These are phyloP conservation scores for Saguinus imperator DNA, from an alignment of 2,113 vertebrate species.

Conservation along the genomic window DNA sequence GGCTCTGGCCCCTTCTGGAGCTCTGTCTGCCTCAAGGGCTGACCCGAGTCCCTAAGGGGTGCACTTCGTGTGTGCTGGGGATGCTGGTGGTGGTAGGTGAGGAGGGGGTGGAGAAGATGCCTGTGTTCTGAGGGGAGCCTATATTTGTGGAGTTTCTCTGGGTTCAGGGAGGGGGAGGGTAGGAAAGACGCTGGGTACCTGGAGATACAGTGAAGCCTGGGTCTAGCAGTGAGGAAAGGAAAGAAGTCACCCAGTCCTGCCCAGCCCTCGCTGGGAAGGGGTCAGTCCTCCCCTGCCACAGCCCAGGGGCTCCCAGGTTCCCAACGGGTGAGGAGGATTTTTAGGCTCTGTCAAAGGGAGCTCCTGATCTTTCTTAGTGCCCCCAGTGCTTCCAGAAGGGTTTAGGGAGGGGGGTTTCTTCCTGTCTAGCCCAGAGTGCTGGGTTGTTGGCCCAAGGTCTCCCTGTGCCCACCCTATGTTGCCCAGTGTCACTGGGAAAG, in stretches of 20 bases:
- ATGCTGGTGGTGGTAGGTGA: background rate
- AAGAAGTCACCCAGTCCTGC: background rate
- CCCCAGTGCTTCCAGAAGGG: background rate
- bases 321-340: background rate
- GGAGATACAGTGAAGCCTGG: background rate
- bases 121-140: background rate
- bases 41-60: too few relatives aligned
- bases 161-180: background rate
- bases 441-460: background rate
- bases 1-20: background rate
- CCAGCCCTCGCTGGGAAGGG: accelerated
- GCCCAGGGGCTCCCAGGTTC: background rate
- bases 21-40: background rate
- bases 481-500: background rate
- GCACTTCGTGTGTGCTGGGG: accelerated
- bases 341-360: background rate
- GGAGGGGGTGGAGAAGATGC: background rate
- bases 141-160: background rate
- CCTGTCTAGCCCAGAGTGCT: background rate
- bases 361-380: background rate
- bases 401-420: background rate
- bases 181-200: background rate
- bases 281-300: background rate
- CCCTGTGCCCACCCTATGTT: background rate
- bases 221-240: background rate